phyloP scores from a whole-genome alignment of 2,797 vertebrate species.

The Parauchenoglanis ngamensis region DNA sequence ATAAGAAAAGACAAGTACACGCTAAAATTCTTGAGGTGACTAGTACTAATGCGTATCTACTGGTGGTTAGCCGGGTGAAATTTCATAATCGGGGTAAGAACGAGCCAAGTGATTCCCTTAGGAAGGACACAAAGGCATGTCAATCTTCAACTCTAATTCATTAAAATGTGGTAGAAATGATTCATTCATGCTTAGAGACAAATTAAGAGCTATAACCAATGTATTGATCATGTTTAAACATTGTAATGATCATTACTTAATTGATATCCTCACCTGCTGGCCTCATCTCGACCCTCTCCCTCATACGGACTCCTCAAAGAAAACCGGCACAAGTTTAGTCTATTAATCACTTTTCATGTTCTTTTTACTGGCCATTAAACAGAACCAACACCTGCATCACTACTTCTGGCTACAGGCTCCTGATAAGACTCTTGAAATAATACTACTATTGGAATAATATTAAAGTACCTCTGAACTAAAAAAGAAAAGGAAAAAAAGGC shows the following conservation, averaged over 20 bases:
- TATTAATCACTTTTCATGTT: conserved; percentile 43
- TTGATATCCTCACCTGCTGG: conserved; percentile 64
- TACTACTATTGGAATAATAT: neutral
- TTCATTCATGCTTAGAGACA: neutral
- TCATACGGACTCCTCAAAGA: conserved; percentile 68
- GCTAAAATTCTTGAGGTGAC: neutral
- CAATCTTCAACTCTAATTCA: neutral
- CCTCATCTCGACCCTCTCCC: conserved; percentile 66
- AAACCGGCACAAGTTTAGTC: conserved; percentile 67
- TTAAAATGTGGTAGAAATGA: neutral
- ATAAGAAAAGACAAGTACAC: neutral
- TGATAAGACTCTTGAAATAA: neutral
- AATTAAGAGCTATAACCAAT: conserved; percentile 10
- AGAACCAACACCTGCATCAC: conserved; percentile 1
- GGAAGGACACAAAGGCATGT: neutral
- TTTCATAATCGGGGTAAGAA: neutral
- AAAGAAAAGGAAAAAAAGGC: neutral
- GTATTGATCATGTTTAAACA: conserved; percentile 23
- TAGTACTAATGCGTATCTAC: neutral
- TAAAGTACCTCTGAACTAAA: conserved; percentile 16
- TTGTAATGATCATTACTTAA: conserved; percentile 40
- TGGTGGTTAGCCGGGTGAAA: neutral
- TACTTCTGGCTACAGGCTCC: neutral
- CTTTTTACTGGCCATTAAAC: conserved; percentile 30
- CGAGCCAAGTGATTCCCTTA: neutral